Base-by-base conservation (phyloP, 2,113 vertebrate genomes). In the Melozone crissalis region DNA sequence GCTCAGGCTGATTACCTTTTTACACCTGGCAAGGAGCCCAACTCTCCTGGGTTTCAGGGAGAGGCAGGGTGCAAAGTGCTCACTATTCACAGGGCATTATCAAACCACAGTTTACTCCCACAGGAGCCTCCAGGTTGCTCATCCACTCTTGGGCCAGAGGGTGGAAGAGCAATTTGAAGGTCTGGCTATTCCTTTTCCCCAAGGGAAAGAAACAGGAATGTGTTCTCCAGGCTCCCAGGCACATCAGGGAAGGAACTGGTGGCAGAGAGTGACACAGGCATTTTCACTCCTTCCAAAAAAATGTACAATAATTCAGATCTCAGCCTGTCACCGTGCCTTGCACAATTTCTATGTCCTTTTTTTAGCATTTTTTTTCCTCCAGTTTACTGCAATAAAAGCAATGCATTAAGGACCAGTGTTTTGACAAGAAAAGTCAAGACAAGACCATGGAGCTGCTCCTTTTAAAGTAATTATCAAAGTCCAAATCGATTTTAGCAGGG, bases 401-500 rank as follows among this genome's bases (percentile, higher is more conserved):
- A 75, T 27, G 31, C 54, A 46, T 78, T 67, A 72, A 52, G 43
- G 37, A 84, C 20, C 22, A 57, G 28, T 14, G 23, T 68, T 97
- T 78, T 67, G 76, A 84, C 92, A 96, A 54, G 61, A 63, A 65
- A 93, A 74, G 43, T 58, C 66, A 89, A 87, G 49, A n/a, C 62
- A 89, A 85, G 31, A 41, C 28, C 51, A 54, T 3, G 31, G 46
- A 62, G 74, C 24, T 37, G 10, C 13, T 93, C 57, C 37, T 90
- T 85, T 90, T 46, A 71, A 92, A 92, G n/a, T 63, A 67, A 94
- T 88, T 85, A 72, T 27, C 49, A 11, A 90, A 90, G 67, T 54
- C 65, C 44, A 81, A 90, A 75, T 71, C 67, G 19, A 88, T 73
- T 68, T 88, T 13, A 75, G 12, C 21, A 52, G 71, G 67, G 52